Conservation (phyloP, 2,888 invertebrate species). For the Leucoptera coffeella region DNA sequence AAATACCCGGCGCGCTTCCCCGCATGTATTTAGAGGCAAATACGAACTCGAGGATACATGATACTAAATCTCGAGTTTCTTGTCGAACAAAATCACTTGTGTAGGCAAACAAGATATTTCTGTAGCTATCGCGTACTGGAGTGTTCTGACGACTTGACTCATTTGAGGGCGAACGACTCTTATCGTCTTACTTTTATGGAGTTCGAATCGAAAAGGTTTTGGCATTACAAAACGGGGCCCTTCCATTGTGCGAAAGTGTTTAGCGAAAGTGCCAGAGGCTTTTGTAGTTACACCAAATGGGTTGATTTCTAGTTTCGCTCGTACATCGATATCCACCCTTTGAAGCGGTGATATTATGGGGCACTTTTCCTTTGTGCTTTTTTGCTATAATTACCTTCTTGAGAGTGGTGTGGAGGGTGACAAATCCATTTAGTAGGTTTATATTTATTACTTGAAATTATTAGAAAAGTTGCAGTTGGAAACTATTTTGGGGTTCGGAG, state of each 20-base stretch:
- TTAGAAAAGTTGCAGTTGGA: no score
- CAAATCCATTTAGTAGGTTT: no score
- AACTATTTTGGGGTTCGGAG: no score
- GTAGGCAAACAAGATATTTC: conserved; percentile 20
- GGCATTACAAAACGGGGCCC: conserved; percentile 35
- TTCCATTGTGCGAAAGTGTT: conserved; percentile 35
- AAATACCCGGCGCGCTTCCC: conserved; percentile 24
- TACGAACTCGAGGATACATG: conserved; percentile 24
- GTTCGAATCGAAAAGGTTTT: conserved; percentile 39
- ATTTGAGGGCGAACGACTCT: conserved; percentile 38
- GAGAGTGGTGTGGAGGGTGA: no score
- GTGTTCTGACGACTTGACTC: conserved; percentile 31
- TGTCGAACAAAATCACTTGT: conserved; percentile 22
- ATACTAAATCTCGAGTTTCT: conserved; percentile 22
- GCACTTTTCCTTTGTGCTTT: no score
- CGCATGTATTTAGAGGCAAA: conserved; percentile 15
- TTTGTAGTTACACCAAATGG: conserved; percentile 22
- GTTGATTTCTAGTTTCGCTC: conserved; percentile 14
- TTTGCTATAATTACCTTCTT: no score
- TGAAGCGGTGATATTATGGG: no score
- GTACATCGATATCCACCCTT: no score
- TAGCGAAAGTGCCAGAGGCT: conserved; percentile 27
- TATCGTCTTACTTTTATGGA: conserved; percentile 44
- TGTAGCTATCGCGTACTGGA: conserved; percentile 14
- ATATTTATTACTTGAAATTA: no score